Conservation (phyloP, 2,113 vertebrate genomes). For the Lophotis ruficrista region DNA sequence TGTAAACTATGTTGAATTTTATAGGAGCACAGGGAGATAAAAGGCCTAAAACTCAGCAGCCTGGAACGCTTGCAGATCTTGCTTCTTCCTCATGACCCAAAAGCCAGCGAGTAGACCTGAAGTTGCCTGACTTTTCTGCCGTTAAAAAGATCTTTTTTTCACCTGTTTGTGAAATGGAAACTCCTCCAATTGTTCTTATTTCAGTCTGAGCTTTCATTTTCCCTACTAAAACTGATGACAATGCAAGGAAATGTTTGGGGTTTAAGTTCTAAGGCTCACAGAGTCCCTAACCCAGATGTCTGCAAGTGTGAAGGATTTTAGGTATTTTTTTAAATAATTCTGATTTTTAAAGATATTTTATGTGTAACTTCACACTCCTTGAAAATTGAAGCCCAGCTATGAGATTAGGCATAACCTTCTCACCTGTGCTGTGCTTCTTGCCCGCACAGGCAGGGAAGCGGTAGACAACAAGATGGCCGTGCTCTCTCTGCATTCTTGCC, state of each 20-base stretch:
- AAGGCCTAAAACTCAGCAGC: background rate
- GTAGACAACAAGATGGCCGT: background rate
- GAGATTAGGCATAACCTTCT: background rate
- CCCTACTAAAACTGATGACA: background rate
- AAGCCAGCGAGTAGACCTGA: background rate
- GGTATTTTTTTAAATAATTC: background rate
- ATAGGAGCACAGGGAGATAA: background rate
- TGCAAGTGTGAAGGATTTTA: background rate
- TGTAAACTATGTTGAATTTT: background rate
- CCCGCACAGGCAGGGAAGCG: background rate
- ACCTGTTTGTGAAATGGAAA: background rate
- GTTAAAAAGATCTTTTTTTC: background rate
- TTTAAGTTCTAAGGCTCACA: background rate
- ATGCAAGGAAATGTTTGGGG: background rate
- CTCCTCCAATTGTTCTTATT: background rate
- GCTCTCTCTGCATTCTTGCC: background rate
- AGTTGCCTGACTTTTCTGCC: background rate
- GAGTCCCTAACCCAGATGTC: background rate
- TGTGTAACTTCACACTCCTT: background rate
- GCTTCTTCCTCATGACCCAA: background rate
- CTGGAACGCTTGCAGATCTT: background rate
- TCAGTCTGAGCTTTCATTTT: background rate
- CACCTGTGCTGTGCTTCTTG: background rate
- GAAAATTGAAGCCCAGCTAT: background rate
- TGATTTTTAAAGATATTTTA: background rate